Conservation (phyloP, 2,888 invertebrate species). For the Anagyrus pseudococci region DNA sequence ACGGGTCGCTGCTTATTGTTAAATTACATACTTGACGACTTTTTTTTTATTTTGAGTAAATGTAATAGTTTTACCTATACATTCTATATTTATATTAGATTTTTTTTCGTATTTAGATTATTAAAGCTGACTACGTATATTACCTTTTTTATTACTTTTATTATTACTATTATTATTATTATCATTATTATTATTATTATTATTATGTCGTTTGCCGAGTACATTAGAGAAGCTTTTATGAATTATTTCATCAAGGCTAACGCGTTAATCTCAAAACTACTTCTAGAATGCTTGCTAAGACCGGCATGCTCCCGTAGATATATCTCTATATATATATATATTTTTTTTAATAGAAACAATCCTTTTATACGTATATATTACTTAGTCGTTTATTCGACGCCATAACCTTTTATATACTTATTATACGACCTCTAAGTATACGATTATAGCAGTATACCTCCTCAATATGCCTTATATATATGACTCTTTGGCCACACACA, state of each 20-base stretch:
- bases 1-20: conserved; percentile 13
- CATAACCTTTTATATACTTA: conserved; percentile 36
- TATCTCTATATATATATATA: no score
- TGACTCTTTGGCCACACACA: conserved; percentile 36
- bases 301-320: conserved; percentile 61
- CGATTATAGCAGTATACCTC: conserved; percentile 40
- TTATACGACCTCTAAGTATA: conserved; percentile 39
- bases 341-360: conserved; percentile 37
- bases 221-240: conserved; percentile 35
- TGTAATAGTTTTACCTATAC: conserved; percentile 31
- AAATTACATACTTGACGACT: conserved; percentile 14
- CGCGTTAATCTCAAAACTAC: conserved; percentile 42
- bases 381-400: conserved; percentile 29
- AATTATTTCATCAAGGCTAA: conserved; percentile 30
- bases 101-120: no score
- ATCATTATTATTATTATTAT: neutral
- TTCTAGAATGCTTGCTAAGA: conserved; percentile 59
- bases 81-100: conserved; percentile 15
- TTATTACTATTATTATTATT: neutral
- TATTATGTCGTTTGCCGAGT: conserved; percentile 33
- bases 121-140: conserved; percentile 26
- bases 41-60: conserved; percentile 28
- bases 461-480: conserved; percentile 29
- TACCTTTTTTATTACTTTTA: neutral
- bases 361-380: conserved; percentile 34